These are phyloP conservation scores for Heliconius melpomene DNA, from an alignment of 1,140 invertebrate species.

Conservation along the genomic window DNA sequence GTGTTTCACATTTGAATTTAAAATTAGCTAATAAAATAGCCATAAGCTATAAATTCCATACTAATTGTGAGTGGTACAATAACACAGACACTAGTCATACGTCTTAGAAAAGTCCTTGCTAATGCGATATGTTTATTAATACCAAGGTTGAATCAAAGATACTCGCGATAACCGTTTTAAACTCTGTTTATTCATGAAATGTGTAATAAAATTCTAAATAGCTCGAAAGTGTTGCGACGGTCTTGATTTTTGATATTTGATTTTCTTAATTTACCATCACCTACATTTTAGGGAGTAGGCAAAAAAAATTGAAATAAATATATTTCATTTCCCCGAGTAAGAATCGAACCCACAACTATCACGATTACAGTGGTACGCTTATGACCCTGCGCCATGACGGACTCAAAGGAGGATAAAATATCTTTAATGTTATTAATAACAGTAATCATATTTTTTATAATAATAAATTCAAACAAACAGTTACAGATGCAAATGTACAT, in stretches of 20 bases:
- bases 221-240: background rate
- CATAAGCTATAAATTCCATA: constrained; percentile 9
- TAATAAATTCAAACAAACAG: background rate
- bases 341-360: too few relatives aligned
- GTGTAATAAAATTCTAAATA: background rate
- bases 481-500: background rate
- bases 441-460: background rate
- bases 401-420: too few relatives aligned
- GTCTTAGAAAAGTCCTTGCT: constrained; percentile 17
- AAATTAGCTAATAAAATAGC: constrained; percentile 1
- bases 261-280: too few relatives aligned
- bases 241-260: too few relatives aligned
- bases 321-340: too few relatives aligned
- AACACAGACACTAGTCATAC: background rate
- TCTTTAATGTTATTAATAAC: background rate
- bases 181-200: background rate
- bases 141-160: constrained; percentile 1
- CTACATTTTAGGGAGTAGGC: too few relatives aligned
- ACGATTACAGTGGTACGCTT: too few relatives aligned
- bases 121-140: constrained; percentile 14
- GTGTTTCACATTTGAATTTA: background rate
- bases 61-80: background rate
- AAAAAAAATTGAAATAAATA: too few relatives aligned
- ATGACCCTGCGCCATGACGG: too few relatives aligned
- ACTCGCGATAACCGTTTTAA: constrained; percentile 2